Conservation (phyloP, 2,113 vertebrate genomes). For the Sminthopsis crassicaudata region DNA sequence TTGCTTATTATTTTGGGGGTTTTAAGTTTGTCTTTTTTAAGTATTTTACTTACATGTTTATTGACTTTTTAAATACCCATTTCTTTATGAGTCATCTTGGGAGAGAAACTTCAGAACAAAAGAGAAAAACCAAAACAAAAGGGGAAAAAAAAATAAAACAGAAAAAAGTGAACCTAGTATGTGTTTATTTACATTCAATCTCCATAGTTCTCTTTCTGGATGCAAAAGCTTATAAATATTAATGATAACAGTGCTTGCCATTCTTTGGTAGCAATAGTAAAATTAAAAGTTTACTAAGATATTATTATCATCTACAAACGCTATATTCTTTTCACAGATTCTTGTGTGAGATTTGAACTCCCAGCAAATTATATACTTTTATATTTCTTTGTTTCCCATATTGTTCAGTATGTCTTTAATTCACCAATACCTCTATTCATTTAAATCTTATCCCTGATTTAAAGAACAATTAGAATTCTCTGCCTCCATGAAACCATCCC, state of each 20-base stretch:
- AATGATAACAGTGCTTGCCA: neutral
- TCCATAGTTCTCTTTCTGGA: no score
- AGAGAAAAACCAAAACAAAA: no score
- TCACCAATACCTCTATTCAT: neutral
- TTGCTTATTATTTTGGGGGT: no score
- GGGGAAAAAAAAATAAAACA: no score
- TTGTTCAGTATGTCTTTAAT: neutral
- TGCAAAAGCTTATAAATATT: neutral
- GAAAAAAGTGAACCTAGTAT: no score
- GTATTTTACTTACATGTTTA: no score
- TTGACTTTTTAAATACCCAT: no score
- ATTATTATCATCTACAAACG: neutral
- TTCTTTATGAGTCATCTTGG: no score
- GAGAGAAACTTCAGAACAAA: no score
- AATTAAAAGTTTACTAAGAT: neutral
- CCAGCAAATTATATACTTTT: neutral
- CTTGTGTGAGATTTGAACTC: no score
- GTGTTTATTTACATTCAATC: no score
- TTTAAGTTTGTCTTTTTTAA: no score
- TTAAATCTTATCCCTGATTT: neutral
- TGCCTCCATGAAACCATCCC: neutral
- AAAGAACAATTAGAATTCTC: neutral
- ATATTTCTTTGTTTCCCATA: neutral
- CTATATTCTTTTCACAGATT: neutral
- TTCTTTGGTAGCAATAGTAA: neutral